Conservation (phyloP, 1,140 invertebrate species). For the Patella vulgata region DNA sequence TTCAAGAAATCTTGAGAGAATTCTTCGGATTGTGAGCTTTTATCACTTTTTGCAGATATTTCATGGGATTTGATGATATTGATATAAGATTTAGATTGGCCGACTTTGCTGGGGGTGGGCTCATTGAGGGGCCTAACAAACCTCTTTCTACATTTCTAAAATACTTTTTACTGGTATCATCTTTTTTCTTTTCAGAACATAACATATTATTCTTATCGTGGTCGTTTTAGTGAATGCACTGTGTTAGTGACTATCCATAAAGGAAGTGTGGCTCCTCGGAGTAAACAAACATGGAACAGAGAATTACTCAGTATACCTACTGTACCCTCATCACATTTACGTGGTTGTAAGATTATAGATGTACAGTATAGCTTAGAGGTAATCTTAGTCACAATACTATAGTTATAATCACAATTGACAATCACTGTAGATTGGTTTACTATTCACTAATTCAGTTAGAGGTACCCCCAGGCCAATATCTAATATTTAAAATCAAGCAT, state of each 20-base stretch:
- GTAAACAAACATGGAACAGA: conserved; percentile 60
- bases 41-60: too few relatives aligned
- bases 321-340: conserved; percentile 54
- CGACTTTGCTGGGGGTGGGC: too few relatives aligned
- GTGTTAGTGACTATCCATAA: conserved; percentile 57
- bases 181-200: conserved; percentile 50
- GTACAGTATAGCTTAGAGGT: conserved; percentile 62
- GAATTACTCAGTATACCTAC: conserved; percentile 58
- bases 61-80: too few relatives aligned
- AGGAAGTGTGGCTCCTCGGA: conserved; percentile 53
- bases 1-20: too few relatives aligned
- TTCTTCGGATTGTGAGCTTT: too few relatives aligned
- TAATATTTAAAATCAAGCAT: too few relatives aligned
- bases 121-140: too few relatives aligned
- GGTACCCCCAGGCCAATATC: too few relatives aligned
- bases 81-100: too few relatives aligned
- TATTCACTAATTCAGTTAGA: too few relatives aligned
- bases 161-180: too few relatives aligned
- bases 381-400: conserved; percentile 16
- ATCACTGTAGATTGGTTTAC: neutral
- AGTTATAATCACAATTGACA: neutral
- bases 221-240: conserved; percentile 55
- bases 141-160: too few relatives aligned
- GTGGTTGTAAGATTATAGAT: conserved; percentile 60
- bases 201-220: conserved; percentile 60